These are phyloP conservation scores for Diplazon laetatorius DNA, from an alignment of 2,888 invertebrate genomes.

Conservation along the genomic window DNA sequence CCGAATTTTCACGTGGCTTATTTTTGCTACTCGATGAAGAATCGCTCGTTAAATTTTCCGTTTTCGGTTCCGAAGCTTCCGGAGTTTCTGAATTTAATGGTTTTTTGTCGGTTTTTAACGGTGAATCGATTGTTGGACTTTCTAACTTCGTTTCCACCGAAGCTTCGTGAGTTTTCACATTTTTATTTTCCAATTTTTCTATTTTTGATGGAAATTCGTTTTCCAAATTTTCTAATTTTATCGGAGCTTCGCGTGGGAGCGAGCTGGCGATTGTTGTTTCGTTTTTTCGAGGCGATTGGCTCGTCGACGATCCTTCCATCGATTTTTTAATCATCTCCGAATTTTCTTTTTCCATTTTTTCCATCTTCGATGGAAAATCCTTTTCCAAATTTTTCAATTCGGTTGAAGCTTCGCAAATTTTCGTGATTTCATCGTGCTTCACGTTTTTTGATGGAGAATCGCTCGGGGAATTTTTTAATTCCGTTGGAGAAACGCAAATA, in stretches of 20 bases:
- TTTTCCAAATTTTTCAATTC: neutral
- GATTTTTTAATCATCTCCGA: too few relatives aligned
- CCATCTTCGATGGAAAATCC: neutral
- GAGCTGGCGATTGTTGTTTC: neutral
- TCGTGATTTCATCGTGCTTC: neutral
- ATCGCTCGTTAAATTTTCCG: neutral
- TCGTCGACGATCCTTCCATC: too few relatives aligned
- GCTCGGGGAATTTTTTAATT: neutral
- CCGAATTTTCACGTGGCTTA: neutral
- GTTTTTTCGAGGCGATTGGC: neutral
- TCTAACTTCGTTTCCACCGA: neutral
- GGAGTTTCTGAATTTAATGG: slow-evolving; percentile 4
- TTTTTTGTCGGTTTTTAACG: too few relatives aligned
- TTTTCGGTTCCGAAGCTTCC: neutral
- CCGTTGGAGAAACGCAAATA: neutral
- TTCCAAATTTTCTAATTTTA: neutral
- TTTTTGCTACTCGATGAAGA: neutral
- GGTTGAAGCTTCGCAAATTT: neutral
- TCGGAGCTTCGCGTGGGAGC: neutral
- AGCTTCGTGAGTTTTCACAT: neutral
- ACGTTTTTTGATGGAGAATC: neutral
- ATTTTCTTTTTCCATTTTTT: too few relatives aligned
- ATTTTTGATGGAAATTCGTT: neutral
- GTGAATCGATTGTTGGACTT: too few relatives aligned
- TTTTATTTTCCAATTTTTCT: neutral